Conservation (phyloP, 2,888 invertebrate genomes). For the Sepioteuthis lessoniana region DNA sequence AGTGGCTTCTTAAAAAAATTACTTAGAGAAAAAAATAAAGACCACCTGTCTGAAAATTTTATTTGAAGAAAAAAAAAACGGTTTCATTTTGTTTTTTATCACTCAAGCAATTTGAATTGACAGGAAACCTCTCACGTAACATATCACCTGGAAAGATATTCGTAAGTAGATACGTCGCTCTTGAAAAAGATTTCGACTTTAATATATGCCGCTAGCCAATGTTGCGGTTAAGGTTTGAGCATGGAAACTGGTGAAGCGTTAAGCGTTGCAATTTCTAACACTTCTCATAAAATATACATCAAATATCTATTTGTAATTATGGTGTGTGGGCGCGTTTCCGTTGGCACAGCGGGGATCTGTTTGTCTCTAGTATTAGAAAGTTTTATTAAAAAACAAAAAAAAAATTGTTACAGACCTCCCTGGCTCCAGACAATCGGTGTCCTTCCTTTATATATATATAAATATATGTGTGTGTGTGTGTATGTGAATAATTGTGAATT, state of each 20-base stretch:
- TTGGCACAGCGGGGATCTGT: neutral
- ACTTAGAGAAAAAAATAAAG: neutral
- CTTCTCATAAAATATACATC: neutral
- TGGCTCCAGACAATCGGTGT: neutral
- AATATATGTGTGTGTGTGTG: too few species aligned
- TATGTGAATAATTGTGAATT: too few species aligned
- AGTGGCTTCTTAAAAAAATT: neutral
- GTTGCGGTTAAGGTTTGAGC: neutral
- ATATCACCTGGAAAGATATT: neutral
- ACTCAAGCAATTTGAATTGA: neutral
- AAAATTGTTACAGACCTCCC: neutral
- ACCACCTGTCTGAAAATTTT: neutral
- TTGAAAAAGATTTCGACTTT: neutral
- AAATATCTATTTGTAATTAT: neutral
- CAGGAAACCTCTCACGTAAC: neutral
- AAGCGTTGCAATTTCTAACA: neutral
- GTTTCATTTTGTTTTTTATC: neutral
- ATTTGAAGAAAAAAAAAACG: neutral
- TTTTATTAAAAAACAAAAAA: neutral
- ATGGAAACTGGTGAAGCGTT: neutral
- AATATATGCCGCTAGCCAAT: neutral
- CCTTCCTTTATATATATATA: too few species aligned
- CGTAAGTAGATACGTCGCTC: neutral
- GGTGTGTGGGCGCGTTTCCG: neutral
- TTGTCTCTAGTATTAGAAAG: neutral